Evolutionary conservation across 2,888 invertebrate genomes (phyloP).

Genomic region (Rhamnusium bicolor): DNA sequence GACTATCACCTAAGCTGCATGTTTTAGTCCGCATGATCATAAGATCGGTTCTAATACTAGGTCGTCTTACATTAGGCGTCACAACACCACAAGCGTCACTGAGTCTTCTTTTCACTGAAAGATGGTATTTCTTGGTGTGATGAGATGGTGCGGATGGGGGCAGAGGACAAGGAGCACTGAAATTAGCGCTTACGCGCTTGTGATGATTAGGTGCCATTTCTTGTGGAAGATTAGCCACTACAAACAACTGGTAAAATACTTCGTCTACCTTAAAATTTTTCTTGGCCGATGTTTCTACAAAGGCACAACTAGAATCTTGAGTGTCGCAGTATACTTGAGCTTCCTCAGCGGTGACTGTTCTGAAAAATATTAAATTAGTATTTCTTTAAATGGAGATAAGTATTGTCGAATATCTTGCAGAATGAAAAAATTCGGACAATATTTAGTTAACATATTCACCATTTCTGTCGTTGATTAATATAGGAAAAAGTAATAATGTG

Average conservation of each 20-base stretch:
- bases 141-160: slow-evolving; percentile 79
- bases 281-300: slow-evolving; percentile 89
- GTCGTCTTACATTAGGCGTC: slow-evolving; percentile 89
- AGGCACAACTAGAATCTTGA: slow-evolving; percentile 84
- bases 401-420: no score
- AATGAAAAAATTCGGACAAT: no score
- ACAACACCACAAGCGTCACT: slow-evolving; percentile 93
- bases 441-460: no score
- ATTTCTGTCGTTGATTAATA: no score
- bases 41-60: slow-evolving; percentile 90
- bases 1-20: slow-evolving; percentile 80
- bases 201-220: slow-evolving; percentile 94
- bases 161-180: slow-evolving; percentile 84
- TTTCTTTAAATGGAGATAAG: no score
- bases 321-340: slow-evolving; percentile 84
- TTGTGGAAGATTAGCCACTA: slow-evolving; percentile 85
- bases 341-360: slow-evolving; percentile 85
- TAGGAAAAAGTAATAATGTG: no score
- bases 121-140: slow-evolving; percentile 82
- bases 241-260: slow-evolving; percentile 87
- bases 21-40: slow-evolving; percentile 91
- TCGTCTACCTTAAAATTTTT: slow-evolving; percentile 87
- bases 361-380: slow-evolving; percentile 62
- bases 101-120: slow-evolving; percentile 86
- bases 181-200: slow-evolving; percentile 83